Evolutionary conservation across 1,140 invertebrate species (phyloP).

Genomic region (Bombus pyrosoma): DNA sequence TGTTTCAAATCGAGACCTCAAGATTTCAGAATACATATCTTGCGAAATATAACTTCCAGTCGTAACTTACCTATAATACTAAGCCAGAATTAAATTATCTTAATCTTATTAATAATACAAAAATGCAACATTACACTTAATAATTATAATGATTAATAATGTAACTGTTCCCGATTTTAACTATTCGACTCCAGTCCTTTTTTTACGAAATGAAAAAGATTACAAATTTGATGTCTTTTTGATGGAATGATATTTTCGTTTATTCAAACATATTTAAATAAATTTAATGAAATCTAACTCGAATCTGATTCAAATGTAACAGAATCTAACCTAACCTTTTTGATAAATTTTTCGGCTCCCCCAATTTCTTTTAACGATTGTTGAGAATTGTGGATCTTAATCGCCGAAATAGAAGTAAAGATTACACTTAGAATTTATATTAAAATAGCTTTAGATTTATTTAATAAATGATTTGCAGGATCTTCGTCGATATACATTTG

Average conservation of each 20-base stretch:
- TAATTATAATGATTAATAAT: not conserved
- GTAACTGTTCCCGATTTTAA: not conserved
- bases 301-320: too few species aligned
- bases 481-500: too few species aligned
- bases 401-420: too few species aligned
- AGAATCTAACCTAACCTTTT: too few species aligned
- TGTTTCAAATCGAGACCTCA: not conserved
- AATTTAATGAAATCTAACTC: not conserved
- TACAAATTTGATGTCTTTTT: not conserved
- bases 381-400: too few species aligned
- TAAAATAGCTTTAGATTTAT: too few species aligned
- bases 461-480: too few species aligned
- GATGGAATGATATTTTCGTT: too few species aligned
- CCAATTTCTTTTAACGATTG: not conserved
- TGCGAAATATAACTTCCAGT: not conserved
- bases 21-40: constrained; percentile 1
- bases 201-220: not conserved
- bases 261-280: too few species aligned
- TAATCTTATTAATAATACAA: not conserved
- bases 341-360: too few species aligned
- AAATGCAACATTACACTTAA: not conserved
- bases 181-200: too few species aligned
- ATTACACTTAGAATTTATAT: too few species aligned
- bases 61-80: not conserved
- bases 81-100: not conserved